Evolutionary conservation across 2,797 vertebrate genomes (phyloP), one percentile per base, ranked within the genome.

Genomic region (Lepilemur ruficaudatus): DNA sequence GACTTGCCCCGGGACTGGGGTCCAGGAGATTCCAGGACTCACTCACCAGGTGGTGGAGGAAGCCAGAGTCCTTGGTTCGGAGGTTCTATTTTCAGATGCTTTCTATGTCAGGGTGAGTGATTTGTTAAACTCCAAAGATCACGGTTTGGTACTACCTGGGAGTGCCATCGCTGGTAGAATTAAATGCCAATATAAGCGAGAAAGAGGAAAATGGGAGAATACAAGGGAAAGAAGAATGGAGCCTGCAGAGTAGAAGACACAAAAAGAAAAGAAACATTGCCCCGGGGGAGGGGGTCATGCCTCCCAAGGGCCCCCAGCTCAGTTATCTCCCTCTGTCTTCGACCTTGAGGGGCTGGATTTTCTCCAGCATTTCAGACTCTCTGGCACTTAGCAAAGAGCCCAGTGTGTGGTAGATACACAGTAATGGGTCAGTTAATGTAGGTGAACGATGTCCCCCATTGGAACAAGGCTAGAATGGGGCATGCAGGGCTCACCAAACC

Each of bases 271-370:
- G 12, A 81, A 22, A 9, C 2, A 0, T 15, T 4, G 9, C 17
- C 13, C 4, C 0, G 18, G 67, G 2, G 6, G 35, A 38, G 17
- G 18, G 38, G 7, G 23, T 9, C 0, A 0, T 43, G 55, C 70
- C 41, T 28, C 8, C 46, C 7, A 5, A 3, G 22, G 35, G 50
- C 7, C 75, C 4, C 7, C 8, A n/a, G 55, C 25, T 41, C 30
- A 1, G 4, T 4, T 11, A 0, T 30, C 46, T 50, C 11, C 61
- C 30, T 4, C n/a, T 7, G 13, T 23, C 89, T 86, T 70, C 89
- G 70, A 55, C 57, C 32, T 59, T 2, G 30, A 85, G 30, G 35
- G 43, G 28, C 48, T 85, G 41, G 4, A 3, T 46, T 91, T 85
- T 86, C 79, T 79, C 43, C 3, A 46, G 69, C 0, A 0, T 85